Base-by-base conservation (phyloP, 2,113 vertebrate species). In the Sarotherodon lohbergeri region DNA sequence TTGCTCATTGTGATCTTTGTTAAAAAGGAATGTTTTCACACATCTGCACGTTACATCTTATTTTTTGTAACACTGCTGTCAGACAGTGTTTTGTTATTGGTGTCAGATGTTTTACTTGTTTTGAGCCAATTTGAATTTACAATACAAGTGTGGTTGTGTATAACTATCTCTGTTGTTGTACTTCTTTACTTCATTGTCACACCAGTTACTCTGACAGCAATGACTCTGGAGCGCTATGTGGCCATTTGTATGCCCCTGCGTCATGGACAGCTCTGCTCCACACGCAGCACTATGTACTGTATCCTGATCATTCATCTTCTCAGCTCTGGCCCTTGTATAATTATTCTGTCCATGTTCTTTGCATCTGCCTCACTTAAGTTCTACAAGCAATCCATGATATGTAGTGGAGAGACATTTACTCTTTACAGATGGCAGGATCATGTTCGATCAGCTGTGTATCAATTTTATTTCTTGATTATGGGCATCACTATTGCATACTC, bases 201-300 rank as follows among this genome's bases (percentile, higher is more conserved):
- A 3, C 50, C 50, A 9, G 50, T 54, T 8, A 90, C 93, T 24
- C 81, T 96, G 80, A 92, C 92, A 56, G 91, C 86, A 11, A 95
- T 96, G 95, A 92, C 89, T 2, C 57, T 95, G 76, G 94, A 95
- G 55, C 91, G 93, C 3, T 95, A 95, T 2, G 89, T 94, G 52
- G 95, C 95, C 80, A 92, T 95, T 56, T 95, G 93, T 55, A 88
- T 95, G 88, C 93, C 94, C 1, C 90, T 95, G 32, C 84, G 79
- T 1, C 93, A 95, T 9, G 80, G 82, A 29, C 76, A 93, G 50
- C 8, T 52, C 0, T 52, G 50, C 0, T 52, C 17, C 50, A 52
- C 50, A 52, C 17, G 2, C 50, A 52, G 50, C 50, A 52, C 50
- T 52, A 52, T 9, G 50, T 52, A 52, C 50, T 52, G 50, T 52